Conservation (phyloP, 2,113 vertebrate genomes). For the Labeo rohita region DNA sequence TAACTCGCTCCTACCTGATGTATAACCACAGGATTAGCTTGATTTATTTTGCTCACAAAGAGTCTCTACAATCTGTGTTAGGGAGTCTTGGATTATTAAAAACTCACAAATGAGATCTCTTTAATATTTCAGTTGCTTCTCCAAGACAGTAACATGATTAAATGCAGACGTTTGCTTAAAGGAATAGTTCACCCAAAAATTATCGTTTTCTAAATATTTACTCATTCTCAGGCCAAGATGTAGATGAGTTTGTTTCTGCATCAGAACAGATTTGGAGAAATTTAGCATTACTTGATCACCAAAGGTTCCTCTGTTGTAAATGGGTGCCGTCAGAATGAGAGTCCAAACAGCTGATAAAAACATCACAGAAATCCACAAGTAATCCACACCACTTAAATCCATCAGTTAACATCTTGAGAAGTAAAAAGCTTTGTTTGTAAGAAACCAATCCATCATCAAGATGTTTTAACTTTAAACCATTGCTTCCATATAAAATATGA, state of each 20-base stretch:
- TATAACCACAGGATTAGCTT: not conserved
- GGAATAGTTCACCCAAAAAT: not conserved
- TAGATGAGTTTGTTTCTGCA: no score
- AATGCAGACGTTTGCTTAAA: not conserved
- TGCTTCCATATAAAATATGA: not conserved
- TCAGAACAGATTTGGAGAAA: not conserved
- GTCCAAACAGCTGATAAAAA: not conserved
- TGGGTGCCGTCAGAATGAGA: not conserved
- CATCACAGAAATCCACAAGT: not conserved
- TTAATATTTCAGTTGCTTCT: not conserved
- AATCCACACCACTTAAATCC: not conserved
- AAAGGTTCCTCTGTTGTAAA: not conserved
- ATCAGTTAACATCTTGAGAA: not conserved
- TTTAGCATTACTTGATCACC: not conserved
- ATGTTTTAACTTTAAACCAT: not conserved
- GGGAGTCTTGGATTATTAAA: not conserved
- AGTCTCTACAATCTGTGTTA: not conserved
- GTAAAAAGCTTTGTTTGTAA: not conserved
- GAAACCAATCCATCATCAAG: not conserved
- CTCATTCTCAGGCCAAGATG: no score
- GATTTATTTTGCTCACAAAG: not conserved
- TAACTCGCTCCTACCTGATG: constrained; percentile 4
- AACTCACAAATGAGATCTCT: not conserved
- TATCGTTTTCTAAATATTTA: not conserved
- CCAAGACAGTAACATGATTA: not conserved